These are phyloP conservation scores for Polyergus mexicanus DNA, from an alignment of 1,140 invertebrate genomes.

Conservation along the genomic window DNA sequence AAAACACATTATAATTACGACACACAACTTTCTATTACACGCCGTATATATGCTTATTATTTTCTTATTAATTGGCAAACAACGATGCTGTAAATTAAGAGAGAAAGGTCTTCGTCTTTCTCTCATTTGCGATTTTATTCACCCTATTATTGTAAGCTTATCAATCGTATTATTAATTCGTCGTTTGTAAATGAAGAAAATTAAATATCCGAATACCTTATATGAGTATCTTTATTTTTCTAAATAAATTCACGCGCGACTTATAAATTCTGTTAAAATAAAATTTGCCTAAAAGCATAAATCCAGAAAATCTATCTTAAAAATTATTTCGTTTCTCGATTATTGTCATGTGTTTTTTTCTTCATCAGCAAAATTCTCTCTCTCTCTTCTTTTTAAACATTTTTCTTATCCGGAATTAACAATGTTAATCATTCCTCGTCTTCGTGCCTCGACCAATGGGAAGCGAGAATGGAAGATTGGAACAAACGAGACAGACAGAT, in stretches of 20 bases:
- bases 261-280: background rate
- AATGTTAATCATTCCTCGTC: constrained; percentile 47
- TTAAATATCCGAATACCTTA: background rate
- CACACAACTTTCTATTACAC: background rate
- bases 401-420: constrained; percentile 59
- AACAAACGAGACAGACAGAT: background rate
- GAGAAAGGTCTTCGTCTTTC: background rate
- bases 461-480: constrained; percentile 22
- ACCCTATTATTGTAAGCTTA: background rate
- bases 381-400: background rate
- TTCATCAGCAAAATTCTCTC: background rate
- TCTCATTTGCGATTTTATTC: background rate
- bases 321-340: background rate
- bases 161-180: background rate
- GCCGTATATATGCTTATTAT: constrained; percentile 7
- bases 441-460: background rate
- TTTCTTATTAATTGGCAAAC: constrained; percentile 15
- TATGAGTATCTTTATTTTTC: no score
- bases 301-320: background rate
- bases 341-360: background rate
- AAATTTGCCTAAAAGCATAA: background rate
- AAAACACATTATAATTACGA: constrained; percentile 12
- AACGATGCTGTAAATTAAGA: constrained; percentile 4
- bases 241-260: no score
- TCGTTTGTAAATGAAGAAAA: background rate